Base-by-base conservation (phyloP, 2,113 vertebrate species). In the Atherinomorus stipes region DNA sequence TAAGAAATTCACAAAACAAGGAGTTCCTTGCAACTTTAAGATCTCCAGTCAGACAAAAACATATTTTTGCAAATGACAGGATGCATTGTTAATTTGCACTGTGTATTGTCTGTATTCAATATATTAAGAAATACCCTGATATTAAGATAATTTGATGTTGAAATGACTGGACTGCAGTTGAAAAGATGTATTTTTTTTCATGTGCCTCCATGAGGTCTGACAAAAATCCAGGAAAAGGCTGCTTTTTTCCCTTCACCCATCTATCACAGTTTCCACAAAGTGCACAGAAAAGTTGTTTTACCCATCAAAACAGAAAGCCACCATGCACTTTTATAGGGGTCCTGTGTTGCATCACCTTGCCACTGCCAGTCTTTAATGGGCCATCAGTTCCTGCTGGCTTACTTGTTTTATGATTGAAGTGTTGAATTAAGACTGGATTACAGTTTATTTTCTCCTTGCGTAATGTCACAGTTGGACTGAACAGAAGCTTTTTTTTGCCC, bases 391-490 rank as follows among this genome's bases (percentile, higher is more conserved):
- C 57, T 42, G 44, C 71, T 84, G 74, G 66, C 62, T 80, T 71
- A 45, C 45, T 37, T 88, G 76, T 76, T 53, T 73, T 87, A 74
- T 85, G 75, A 88, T 72, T 76, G 83, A 64, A 71, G 67, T 68
- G 68, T 65, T 74, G 66, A 83, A 82, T 88, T 91, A 83, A 63
- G 58, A 70, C 31, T 71, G 49, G 44, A 81, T 76, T 85, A 53
- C 64, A 31, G 74, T 75, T 86, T 81, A 56, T 81, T 78, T 78
- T 74, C 60, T 86, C 37, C 45, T 79, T 78, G 60, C 31, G 10
- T 81, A 82, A 78, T 82, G 69, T 71, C 85, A 85, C 83, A 83
- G 82, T 80, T 83, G 84, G 81, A 84, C 63, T 62, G 64, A 68
- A 76, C 74, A 56, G 64, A 71, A 72, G 82, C 44, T 64, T 79